Evolutionary conservation across 1,140 invertebrate species (phyloP).

Genomic region (Tribolium madens): DNA sequence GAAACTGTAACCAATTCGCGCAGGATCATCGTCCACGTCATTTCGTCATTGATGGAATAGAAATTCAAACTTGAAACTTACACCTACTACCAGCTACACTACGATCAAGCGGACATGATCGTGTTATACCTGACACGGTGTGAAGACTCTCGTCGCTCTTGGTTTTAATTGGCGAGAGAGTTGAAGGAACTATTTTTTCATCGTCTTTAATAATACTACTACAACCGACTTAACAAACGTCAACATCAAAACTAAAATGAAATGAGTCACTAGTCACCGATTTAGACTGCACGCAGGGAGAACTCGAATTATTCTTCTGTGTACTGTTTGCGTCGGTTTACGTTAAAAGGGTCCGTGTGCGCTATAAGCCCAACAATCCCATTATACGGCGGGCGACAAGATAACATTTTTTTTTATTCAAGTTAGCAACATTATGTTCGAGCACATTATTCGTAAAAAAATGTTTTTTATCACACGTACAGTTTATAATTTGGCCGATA

Average conservation of each 20-base stretch:
- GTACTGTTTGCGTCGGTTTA: conserved; percentile 36
- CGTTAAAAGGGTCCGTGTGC: conserved; percentile 24
- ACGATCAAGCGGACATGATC: conserved; percentile 36
- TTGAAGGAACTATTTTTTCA: conserved; percentile 36
- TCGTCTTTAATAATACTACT: neutral
- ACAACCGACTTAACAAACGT: conserved; percentile 39
- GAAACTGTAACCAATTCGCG: conserved; percentile 29
- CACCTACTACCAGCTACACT: conserved; percentile 39
- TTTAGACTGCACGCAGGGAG: conserved; percentile 53
- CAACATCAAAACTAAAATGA: conserved; percentile 52
- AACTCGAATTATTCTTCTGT: conserved; percentile 21
- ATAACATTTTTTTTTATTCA: conserved; percentile 22
- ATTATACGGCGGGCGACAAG: conserved; percentile 12
- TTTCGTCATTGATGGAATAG: neutral
- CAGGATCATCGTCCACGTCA: conserved; percentile 6
- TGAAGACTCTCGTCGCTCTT: conserved; percentile 15
- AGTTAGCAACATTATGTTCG: conserved; percentile 20
- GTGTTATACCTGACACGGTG: conserved; percentile 43
- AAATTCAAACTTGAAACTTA: conserved; percentile 29
- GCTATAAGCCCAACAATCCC: conserved; percentile 14
- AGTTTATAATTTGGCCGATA: conserved; percentile 34
- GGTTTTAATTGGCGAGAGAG: conserved; percentile 27
- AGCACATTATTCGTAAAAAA: conserved; percentile 19
- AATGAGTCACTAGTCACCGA: conserved; percentile 54
- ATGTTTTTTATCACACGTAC: conserved; percentile 23